Base-by-base conservation (phyloP, 2,888 invertebrate species). In the Phania funesta region DNA sequence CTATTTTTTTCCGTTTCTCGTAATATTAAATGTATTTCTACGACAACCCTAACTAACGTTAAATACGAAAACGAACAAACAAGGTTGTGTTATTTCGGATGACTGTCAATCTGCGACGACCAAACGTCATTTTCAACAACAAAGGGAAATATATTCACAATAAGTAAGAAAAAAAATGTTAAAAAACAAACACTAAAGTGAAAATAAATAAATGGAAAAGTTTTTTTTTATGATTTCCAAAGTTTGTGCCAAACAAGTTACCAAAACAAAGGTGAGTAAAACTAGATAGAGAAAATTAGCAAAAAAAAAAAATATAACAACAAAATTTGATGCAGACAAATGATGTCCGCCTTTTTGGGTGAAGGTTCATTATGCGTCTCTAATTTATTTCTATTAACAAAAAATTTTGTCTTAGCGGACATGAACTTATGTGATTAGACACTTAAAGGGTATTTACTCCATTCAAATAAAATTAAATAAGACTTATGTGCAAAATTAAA, bases 51-150 rank as follows among this genome's bases (percentile, higher is more conserved):
- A n/a, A n/a, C n/a, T n/a, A n/a, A n/a, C n/a, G n/a, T n/a, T n/a
- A 62, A 11, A 26, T 11, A 18, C 18, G 29, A 29, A 26, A 16
- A 0, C 9, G 24, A n/a, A 5, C 56, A 11, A 26, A 22, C 56
- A 58, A 46, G 6, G 46, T 46, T 71, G 4, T 18, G 54, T 46
- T 60, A 38, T 62, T 71, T 22, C 56, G 52, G 41, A 38, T 29
- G 73, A 26, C 73, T 73, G 73, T 73, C 73, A 73, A 73, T 73
- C 50, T 62, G 1, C 62, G 20, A 41, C 50, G 41, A 41, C 73
- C 50, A 62, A 60, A 73, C 29, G 46, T 73, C 60, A 73, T 52
- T 60, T 73, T 11, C 18, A 24, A n/a, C 22, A 71, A 41, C 5
- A 29, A 35, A 1, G n/a, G 44, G 20, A 46, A n/a, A n/a, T n/a